Base-by-base conservation (phyloP, 2,113 vertebrate species). In the Atherinomorus stipes region DNA sequence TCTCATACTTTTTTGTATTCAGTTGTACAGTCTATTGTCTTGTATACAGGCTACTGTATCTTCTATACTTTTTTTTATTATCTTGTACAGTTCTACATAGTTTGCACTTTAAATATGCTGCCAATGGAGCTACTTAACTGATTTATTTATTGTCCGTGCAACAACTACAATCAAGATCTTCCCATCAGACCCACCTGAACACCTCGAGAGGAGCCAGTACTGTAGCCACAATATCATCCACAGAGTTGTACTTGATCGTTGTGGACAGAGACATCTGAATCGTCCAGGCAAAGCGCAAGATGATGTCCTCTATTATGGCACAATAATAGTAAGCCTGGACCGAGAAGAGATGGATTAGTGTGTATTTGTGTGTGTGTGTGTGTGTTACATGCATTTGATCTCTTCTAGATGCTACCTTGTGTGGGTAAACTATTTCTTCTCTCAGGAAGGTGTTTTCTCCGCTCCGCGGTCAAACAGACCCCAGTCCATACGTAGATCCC, bases 401-500 rank as follows among this genome's bases (percentile, higher is more conserved):
- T 25, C 38, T 50, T 2, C 38, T 18, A 25, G 51, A 56, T 90
- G 53, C 85, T 72, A 99, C 98, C 95, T 99, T 99, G 78, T 99
- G 98, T 23, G 98, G 98, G 83, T 99, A 99, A 81, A 99, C 98
- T 16, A 99, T 99, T 89, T 99, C 98, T 90, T 99, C 98, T 62
- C 98, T 93, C 77, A 99, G 95, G 88, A 99, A 99, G 75, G 95
- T 98, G 84, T 99, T 97, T 89, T 99, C 98, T 78, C 98, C 97
- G 98, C 98, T 25, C 96, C 96, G 31, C 95, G 96, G 90, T 99
- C 98, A 82, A 99, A 99, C 87, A 99, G 94, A 60, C 98, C 98
- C 98, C 98, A 99, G 92, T 99, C 98, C 98, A 99, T 99, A 86
- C 97, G 97, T 84, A 99, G 95, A 86, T 99, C 98, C 98, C 98